phyloP scores from a whole-genome alignment of 1,140 invertebrate species.

The Notospermus geniculatus region DNA sequence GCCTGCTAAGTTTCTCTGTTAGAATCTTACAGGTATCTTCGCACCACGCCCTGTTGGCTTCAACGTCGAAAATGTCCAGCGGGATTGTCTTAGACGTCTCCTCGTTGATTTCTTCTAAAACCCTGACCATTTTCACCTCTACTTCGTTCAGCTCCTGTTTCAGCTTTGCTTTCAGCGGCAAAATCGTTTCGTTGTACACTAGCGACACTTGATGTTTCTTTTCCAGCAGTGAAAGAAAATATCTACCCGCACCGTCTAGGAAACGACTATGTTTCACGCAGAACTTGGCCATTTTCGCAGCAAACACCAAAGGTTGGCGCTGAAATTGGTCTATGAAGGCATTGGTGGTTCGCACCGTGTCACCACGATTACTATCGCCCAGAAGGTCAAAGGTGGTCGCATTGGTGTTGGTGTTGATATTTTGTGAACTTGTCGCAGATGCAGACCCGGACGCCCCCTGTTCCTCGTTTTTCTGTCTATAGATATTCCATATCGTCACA shows the following conservation, averaged over 20 bases:
- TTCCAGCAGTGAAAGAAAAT: conserved; percentile 1
- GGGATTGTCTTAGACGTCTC: conserved; percentile 3
- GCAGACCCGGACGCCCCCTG: neutral
- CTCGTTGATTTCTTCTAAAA: conserved; percentile 9
- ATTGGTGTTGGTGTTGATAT: neutral
- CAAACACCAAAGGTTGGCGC: conserved; percentile 6
- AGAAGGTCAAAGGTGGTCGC: neutral
- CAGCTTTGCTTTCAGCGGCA: neutral
- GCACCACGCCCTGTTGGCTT: conserved; percentile 3
- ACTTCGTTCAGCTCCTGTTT: conserved; percentile 7
- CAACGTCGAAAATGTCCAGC: conserved; percentile 4
- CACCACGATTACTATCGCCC: neutral
- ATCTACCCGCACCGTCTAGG: conserved; percentile 1
- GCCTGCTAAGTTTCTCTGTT: neutral
- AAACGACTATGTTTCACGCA: neutral
- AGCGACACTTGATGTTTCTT: conserved; percentile 6
- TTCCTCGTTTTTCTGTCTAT: neutral
- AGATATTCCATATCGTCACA: neutral
- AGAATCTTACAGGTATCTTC: conserved; percentile 1
- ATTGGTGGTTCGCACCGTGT: conserved; percentile 1
- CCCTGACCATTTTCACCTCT: conserved; percentile 4
- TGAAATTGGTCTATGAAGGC: conserved; percentile 11
- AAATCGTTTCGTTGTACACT: neutral
- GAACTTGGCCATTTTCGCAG: conserved; percentile 9
- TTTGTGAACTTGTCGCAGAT: neutral